These are phyloP conservation scores for Leucoraja ocellata DNA, from an alignment of 2,797 vertebrate genomes.

Conservation along the genomic window DNA sequence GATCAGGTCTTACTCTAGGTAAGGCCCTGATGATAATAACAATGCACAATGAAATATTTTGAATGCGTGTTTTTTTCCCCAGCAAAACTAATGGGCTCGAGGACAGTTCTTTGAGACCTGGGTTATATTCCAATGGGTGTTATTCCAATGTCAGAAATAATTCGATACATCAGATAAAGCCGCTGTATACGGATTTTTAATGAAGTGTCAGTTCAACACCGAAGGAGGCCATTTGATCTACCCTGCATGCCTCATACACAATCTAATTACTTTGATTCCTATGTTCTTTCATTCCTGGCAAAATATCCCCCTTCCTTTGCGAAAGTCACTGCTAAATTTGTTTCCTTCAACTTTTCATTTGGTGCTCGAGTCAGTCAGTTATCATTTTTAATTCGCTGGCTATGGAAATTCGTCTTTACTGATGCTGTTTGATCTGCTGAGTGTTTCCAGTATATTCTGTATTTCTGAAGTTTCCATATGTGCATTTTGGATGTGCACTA, in stretches of 20 bases:
- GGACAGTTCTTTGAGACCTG: neutral
- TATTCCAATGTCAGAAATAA: neutral
- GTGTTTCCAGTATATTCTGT: no score
- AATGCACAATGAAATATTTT: neutral
- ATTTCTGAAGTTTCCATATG: no score
- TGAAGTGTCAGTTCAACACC: no score
- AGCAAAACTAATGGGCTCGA: neutral
- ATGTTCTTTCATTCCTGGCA: no score
- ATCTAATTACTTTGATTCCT: neutral
- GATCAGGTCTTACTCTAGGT: neutral
- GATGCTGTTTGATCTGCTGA: no score
- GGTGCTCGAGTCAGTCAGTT: neutral
- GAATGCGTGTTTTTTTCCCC: neutral
- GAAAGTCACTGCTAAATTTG: neutral
- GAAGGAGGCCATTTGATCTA: neutral
- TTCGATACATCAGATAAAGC: neutral
- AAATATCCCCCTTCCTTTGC: neutral
- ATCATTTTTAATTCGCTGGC: neutral
- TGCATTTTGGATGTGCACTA: no score
- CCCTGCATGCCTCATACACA: no score
- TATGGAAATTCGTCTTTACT: neutral
- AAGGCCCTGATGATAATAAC: neutral
- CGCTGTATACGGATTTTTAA: neutral
- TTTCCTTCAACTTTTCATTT: neutral
- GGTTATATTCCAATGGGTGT: neutral